Conservation (phyloP, 2,113 vertebrate genomes). For the Pterocles burchelli region DNA sequence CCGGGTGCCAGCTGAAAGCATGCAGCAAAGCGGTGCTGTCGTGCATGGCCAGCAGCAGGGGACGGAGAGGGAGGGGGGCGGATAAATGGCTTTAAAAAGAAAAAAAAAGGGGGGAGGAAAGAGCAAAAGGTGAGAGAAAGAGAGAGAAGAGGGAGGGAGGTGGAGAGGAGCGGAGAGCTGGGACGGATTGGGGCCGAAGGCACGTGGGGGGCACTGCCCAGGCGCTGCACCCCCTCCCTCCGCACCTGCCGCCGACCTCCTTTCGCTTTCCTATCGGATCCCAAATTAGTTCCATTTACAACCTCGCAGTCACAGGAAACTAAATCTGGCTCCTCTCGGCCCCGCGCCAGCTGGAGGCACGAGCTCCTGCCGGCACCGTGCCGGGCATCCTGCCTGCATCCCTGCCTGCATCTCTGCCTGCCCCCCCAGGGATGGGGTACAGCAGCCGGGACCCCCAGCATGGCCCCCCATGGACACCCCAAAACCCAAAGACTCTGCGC, state of each 20-base stretch:
- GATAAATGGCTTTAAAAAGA: background rate
- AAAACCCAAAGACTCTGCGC: fast-evolving
- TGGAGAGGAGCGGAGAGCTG: constrained; percentile 26
- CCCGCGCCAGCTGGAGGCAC: constrained; percentile 49
- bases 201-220: background rate
- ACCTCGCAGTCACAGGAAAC: constrained; percentile 74
- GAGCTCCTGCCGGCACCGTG: constrained; percentile 28
- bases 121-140: background rate
- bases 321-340: constrained; percentile 74
- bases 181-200: background rate
- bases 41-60: constrained; percentile 34
- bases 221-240: background rate
- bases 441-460: fast-evolving
- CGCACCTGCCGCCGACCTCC: constrained; percentile 61
- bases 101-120: background rate
- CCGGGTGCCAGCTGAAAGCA: background rate
- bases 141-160: constrained; percentile 18
- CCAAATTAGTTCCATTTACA: constrained; percentile 79
- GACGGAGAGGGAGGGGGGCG: background rate
- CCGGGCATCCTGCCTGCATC: background rate
- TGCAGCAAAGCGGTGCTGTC: constrained; percentile 52
- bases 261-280: constrained; percentile 72
- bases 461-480: fast-evolving
- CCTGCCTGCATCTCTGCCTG: too few relatives aligned
- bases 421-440: background rate